A percentile compares a stretch with the other conserved stretches of the same genome.
Evolutionary conservation across 2,888 invertebrate genomes (phyloP).

Genomic region (Hololepta plana): DNA sequence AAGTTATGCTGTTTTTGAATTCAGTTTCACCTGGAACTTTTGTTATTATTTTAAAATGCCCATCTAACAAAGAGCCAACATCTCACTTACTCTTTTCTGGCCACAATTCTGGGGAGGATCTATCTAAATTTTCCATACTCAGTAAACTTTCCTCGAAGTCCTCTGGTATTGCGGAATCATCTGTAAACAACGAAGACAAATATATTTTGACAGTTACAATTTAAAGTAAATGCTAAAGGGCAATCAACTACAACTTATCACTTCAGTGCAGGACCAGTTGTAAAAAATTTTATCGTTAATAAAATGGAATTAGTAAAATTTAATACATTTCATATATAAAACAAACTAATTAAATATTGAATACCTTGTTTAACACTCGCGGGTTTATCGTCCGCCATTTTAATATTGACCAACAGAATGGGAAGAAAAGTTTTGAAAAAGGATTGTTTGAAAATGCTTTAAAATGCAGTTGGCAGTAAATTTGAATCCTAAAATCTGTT

Average conservation of each 20-base stretch:
- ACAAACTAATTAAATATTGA: constrained; percentile 11
- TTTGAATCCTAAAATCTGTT: too few relatives aligned
- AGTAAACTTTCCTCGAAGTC: constrained; percentile 54
- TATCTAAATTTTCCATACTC: constrained; percentile 79
- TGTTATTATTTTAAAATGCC: neutral
- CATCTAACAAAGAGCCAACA: too few relatives aligned
- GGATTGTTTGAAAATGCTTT: too few relatives aligned
- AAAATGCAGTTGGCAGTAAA: too few relatives aligned
- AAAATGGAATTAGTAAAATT: neutral
- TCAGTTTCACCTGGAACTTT: constrained; percentile 80
- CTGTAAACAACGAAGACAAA: constrained; percentile 12
- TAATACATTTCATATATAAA: constrained; percentile 1
- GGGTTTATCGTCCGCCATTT: constrained; percentile 52
- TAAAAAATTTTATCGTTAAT: neutral
- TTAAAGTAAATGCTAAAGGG: too few relatives aligned
- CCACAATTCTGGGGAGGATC: constrained; percentile 93
- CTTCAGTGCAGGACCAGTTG: too few relatives aligned
- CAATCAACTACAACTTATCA: too few relatives aligned
- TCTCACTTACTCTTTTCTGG: constrained; percentile 74
- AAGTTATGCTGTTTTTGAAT: constrained; percentile 52
- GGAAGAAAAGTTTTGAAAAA: too few relatives aligned
- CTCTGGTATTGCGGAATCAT: constrained; percentile 14
- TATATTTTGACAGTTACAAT: neutral
- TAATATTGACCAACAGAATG: too few relatives aligned
- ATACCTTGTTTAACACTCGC: constrained; percentile 42